Conservation (phyloP, 2,113 vertebrate species). For the Stegostoma tigrinum region DNA sequence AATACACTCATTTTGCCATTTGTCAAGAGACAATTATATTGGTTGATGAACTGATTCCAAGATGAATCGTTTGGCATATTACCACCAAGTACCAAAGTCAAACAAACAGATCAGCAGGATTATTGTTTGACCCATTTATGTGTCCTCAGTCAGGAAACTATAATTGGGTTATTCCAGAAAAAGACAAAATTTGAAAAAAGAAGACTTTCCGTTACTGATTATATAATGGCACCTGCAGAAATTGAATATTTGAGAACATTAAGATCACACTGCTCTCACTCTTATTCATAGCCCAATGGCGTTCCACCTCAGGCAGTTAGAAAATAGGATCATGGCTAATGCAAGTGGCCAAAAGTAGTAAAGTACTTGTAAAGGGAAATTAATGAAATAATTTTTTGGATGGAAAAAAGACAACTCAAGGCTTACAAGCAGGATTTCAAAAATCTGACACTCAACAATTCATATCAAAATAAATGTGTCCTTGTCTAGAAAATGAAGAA, state of each 20-base stretch:
- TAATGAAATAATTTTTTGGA: not conserved
- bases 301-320: not conserved
- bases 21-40: not conserved
- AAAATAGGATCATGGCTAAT: not conserved
- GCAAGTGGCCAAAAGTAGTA: not conserved
- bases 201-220: not conserved
- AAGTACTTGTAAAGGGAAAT: not conserved
- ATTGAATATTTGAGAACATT: not conserved
- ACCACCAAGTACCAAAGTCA: not conserved
- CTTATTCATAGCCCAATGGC: not conserved
- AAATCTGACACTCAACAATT: not conserved
- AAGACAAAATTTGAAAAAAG: not conserved
- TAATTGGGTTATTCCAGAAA: not conserved
- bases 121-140: not conserved
- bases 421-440: not conserved
- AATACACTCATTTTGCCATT: not conserved
- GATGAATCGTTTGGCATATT: not conserved
- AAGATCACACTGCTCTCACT: not conserved
- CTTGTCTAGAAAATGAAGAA: not conserved
- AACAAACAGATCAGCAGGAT: not conserved
- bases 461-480: not conserved
- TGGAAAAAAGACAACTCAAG: not conserved
- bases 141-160: not conserved
- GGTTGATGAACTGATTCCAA: not conserved
- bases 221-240: not conserved